These are phyloP conservation scores for Metallyticus violacea DNA, from an alignment of 2,888 invertebrate species.

Conservation along the genomic window DNA sequence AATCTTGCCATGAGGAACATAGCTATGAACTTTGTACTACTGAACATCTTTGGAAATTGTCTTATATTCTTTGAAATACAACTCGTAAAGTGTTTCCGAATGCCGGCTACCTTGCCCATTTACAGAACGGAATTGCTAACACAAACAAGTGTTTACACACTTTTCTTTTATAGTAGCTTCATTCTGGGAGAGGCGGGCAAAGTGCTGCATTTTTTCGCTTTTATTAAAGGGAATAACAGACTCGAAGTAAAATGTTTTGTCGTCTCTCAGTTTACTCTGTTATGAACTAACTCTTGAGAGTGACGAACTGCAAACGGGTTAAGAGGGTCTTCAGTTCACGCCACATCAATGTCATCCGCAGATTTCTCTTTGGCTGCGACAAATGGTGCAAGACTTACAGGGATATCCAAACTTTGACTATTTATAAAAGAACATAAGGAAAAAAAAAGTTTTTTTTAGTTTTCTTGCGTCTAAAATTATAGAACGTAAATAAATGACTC, in stretches of 20 bases:
- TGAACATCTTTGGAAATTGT: too few species aligned
- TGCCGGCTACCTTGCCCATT: neutral
- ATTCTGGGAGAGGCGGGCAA: neutral
- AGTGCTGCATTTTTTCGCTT: neutral
- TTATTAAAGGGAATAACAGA: neutral
- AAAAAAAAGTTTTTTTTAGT: too few species aligned
- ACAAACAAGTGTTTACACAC: too few species aligned
- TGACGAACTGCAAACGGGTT: neutral
- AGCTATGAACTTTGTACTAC: too few species aligned
- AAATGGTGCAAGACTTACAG: neutral
- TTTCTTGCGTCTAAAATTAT: too few species aligned
- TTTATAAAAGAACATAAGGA: too few species aligned
- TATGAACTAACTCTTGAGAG: neutral
- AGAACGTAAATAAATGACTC: too few species aligned
- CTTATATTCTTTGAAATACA: too few species aligned
- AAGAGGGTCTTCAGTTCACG: neutral
- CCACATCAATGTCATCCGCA: neutral
- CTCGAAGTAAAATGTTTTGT: neutral
- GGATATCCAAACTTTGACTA: neutral
- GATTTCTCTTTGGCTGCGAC: neutral
- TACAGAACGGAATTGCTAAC: too few species aligned
- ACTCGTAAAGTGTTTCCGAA: too few species aligned
- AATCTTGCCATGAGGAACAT: too few species aligned
- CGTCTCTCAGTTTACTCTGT: neutral
- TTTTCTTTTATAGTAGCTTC: neutral